Evolutionary conservation across 2,113 vertebrate species (phyloP), one percentile per base, ranked within the genome.

Genomic region (Saccopteryx leptura): DNA sequence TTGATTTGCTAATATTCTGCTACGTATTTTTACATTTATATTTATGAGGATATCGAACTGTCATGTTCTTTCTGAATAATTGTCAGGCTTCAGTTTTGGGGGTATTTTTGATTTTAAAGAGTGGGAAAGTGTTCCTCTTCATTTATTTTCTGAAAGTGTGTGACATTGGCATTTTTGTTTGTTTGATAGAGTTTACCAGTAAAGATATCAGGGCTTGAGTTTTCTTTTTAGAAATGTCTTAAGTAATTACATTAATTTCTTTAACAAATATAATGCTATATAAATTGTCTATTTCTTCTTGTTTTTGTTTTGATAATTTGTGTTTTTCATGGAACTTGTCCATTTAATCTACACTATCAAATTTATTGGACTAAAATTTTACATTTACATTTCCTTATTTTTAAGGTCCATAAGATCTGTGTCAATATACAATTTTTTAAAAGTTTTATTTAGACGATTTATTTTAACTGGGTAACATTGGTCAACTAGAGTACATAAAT

Each of bases 281-380:
- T 48, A 93, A 4, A 5, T 58, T 60, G 21, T 1, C 60, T 83
- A 26, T 72, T 71, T 28, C 54, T 88, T 80, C 12, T 82, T 56
- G 28, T 33, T 92, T 85, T 90, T 63, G 23, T 96, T 95, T 84
- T 88, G 23, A 4, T 76, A 90, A 69, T 8, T 75, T 68, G 12
- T 81, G 17, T 63, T 17, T 91, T 74, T 83, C 7, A 71, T 15
- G 6, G 1, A 78, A 56, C 18, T 79, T 84, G 17, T 78, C 9
- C n/a, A 88, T 52, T 88, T 96, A 68, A 69, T 74, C 24, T 65
- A 28, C 13, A 48, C 50, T 81, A 31, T 60, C 46, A 76, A 33
- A 58, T 71, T 71, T 66, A 69, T 58, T 86, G 9, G 54, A 2
- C 31, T 85, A 52, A 78, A 61, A 18, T 17, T 68, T 21, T 79